phyloP scores from a whole-genome alignment of 2,888 invertebrate genomes.

The Melieria picta region DNA sequence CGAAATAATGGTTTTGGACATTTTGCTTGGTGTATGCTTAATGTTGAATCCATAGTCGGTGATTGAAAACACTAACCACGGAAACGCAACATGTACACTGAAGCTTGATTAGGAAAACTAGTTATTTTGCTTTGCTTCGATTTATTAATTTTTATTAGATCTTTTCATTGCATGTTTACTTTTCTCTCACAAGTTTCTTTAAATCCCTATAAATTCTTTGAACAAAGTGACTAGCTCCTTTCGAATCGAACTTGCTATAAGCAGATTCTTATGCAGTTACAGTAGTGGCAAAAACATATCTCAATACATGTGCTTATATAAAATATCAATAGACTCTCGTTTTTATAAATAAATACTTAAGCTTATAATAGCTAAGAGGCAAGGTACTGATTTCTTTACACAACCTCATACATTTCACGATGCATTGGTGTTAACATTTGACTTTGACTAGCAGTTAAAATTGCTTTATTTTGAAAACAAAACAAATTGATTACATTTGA shows the following conservation, averaged over 20 bases:
- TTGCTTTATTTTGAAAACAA: neutral
- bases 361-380: slow-evolving; percentile 10
- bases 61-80: no score
- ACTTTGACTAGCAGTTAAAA: neutral
- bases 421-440: neutral
- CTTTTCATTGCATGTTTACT: no score
- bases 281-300: slow-evolving; percentile 7
- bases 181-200: no score
- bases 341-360: neutral
- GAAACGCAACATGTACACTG: no score
- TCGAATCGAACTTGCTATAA: slow-evolving; percentile 31
- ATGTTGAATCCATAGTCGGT: no score
- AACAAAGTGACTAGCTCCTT: slow-evolving; percentile 54
- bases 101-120: no score
- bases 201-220: slow-evolving; percentile 35
- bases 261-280: neutral
- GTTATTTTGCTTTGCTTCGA: no score
- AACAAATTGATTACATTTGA: no score
- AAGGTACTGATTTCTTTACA: slow-evolving; percentile 33
- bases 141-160: no score
- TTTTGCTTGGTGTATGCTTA: no score
- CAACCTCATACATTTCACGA: slow-evolving; percentile 17
- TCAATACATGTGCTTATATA: neutral
- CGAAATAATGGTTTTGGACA: no score
- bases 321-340: neutral